Evolutionary conservation across 1,140 invertebrate species (phyloP), one percentile per base, ranked within the genome.

Genomic region (Papilio machaon): DNA sequence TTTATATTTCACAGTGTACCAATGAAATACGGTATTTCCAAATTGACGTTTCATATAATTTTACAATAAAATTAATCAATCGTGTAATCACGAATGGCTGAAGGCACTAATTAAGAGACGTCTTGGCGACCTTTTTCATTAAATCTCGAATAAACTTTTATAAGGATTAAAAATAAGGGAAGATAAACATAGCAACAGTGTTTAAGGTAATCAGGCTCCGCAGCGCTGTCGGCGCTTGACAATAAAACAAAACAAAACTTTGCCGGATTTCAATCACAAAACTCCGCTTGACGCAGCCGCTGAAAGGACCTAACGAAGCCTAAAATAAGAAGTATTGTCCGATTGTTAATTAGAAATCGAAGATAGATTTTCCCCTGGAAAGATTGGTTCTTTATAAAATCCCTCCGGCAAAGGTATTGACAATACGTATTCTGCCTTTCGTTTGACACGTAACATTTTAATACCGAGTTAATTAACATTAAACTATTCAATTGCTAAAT

Each of bases 261-360:
- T 76, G 19, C 23, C 15, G 76, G 76, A 78, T 78, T 78, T 58
- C 76, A 78, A 78, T 78, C 76, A 78, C 76, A 78, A 43, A 78
- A 78, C 30, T 78, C 52, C 76, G 76, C 35, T 78, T 78, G 76
- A 78, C 77, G 77, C 77, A 46, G 77, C 30, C 35, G 54, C 77
- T 64, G 77, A 79, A 79, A 79, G 58, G 77, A 60, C 54, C 60
- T 79, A 79, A 79, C 77, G 77, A 79, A 79, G 77, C 77, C 77
- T 38, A 79, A 64, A 79, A 79, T 79, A 79, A 79, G 58, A 79
- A 79, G 77, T 79, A 79, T 67, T 79, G 77, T 79, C 58, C 58
- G 77, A 79, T 67, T 67, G 77, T 79, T 79, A 79, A 79, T 79
- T 79, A 79, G 77, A 79, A 79, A 79, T 79, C 77, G 77, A 43